Base-by-base conservation (phyloP, 2,113 vertebrate species). In the Psephotus haematonotus region DNA sequence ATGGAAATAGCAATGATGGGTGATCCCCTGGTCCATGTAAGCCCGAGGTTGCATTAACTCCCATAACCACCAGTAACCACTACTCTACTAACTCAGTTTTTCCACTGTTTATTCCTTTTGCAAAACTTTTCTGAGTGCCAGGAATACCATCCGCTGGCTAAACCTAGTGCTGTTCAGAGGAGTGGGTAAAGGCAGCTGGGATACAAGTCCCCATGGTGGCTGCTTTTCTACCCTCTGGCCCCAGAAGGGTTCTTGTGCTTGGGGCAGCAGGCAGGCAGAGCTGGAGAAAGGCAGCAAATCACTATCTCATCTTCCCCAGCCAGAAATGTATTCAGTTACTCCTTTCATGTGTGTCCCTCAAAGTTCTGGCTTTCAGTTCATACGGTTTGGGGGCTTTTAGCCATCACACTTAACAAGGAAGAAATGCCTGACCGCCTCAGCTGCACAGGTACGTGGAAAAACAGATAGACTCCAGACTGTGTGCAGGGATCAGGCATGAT, bases 61-160 rank as follows among this genome's bases (percentile, higher is more conserved):
- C 9, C 59, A 55, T 57, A 41, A 62, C 9, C 9, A 2, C 1
- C 0, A 44, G 60, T 57, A 41, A 62, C 9, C 9, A 2, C 1
- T 0, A 39, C 19, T 29, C 27, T 59, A 17, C 28, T 16, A n/a
- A 7, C 67, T 91, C 7, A 0, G 0, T 13, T 22, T 90, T 80
- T 16, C 1, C 28, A 12, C 12, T 0, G 6, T 4, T 27, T 12
- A 13, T 17, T 82, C 35, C 55, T 39, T 28, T 12, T 0, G 2
- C 19, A 8, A 25, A 57, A 8, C 27, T 52, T 53, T 7, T 35
- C 57, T 27, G 12, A 35, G 95, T 94, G 87, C 33, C 86, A 67
- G 91, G 37, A 88, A 17, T 82, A 80, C 97, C 97, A 97, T 97
- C 98, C 98, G 77, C 96, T 97, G 98, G 97, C 49, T 14, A 17